Percentiles rank a stretch among this genome's conserved stretches.
phyloP scores from a whole-genome alignment of 2,797 vertebrate species.

The Xerus rutilus region DNA sequence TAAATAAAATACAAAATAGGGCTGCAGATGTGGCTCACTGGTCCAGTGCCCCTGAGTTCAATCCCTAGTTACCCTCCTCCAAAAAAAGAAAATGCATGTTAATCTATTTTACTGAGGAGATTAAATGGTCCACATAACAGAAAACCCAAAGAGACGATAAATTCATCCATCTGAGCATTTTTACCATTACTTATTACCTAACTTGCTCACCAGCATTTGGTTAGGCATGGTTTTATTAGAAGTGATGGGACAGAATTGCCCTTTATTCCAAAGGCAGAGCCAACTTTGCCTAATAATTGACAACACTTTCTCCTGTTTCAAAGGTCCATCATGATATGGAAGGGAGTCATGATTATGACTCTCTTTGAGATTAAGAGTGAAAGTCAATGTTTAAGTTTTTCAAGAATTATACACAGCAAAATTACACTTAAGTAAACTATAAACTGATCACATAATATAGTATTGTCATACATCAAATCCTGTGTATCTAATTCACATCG shows the following conservation, averaged over 20 bases:
- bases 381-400: background rate
- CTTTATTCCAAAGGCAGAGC: background rate
- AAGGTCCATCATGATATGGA: background rate
- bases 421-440: background rate
- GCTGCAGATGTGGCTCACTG: too few species aligned
- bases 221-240: background rate
- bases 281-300: background rate
- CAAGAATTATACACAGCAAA: background rate
- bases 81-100: background rate
- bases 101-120: background rate
- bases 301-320: background rate
- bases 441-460: background rate
- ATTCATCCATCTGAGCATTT: background rate
- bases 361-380: background rate
- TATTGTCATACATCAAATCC: background rate
- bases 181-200: background rate
- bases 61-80: too few species aligned
- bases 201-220: background rate
- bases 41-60: too few species aligned
- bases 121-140: background rate
- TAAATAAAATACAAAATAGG: too few species aligned
- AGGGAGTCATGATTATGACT: too few species aligned
- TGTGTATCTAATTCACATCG: background rate
- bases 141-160: background rate
- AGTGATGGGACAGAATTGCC: too few species aligned